Base-by-base conservation (phyloP, 1,140 invertebrate species). In the Anagrus nilaparvatae region DNA sequence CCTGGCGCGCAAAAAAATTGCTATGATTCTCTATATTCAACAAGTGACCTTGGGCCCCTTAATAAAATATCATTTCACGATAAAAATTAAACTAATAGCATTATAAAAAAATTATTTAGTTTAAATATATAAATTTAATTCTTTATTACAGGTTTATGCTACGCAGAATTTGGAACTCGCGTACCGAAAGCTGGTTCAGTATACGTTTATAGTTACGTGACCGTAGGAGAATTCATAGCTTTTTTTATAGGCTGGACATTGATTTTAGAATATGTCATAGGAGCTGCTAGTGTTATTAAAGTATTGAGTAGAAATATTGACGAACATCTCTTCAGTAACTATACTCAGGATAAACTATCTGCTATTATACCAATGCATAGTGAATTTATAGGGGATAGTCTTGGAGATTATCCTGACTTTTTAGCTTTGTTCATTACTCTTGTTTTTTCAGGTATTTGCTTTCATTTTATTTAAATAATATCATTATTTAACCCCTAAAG, bases 131-230 rank as follows among this genome's bases (percentile, higher is more conserved):
- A n/a, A n/a, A n/a, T n/a, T n/a, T n/a, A n/a, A n/a, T n/a, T n/a
- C n/a, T n/a, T n/a, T n/a, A n/a, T 49, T 40, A 47, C 60, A 84
- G 84, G 79, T 45, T 63, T 87, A 5, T 88, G 84, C 53, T 87
- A 87, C 55, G 88, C 89, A 7, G 89, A 93, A 72, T 93, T 95
- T 64, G 89, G 84, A 12, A 82, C 88, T 0, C 67, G 87, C 44
- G 87, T 92, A 4, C 89, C 89, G 3, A 81, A 81, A 48, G 83
- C 88, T 1, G 89, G 89, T 4, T 89, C 86, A 0, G 87, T 87
- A 0, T 93, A 93, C 58, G 75, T 89, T 16, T 93, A 91, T 69
- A 88, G 83, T 53, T 94, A 92, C 56, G 86, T 91, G 4, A 85
- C 83, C 16, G 81, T 92, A 29, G 89, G 88, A 0, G 87, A 93